Evolutionary conservation across 1,140 invertebrate species (phyloP), one percentile per base, ranked within the genome.

Genomic region (Gonatopus flavifemur): DNA sequence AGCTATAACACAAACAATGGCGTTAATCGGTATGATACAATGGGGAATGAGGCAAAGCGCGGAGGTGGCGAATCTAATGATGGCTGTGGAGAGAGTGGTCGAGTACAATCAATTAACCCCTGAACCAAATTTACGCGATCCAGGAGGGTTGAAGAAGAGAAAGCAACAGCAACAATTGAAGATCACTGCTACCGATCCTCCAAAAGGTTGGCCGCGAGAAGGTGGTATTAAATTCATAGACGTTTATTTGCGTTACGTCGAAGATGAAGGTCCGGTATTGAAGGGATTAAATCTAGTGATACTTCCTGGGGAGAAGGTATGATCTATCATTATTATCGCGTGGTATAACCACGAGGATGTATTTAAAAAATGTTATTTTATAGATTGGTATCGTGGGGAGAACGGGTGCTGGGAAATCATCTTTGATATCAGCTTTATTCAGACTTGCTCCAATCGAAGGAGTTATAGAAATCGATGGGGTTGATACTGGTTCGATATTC

Each of bases 371-470:
- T 28, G 6, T 38, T 39, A 8, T 53, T 19, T 28, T 16, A 8
- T 13, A 89, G 81, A 82, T 93, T 43, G 88, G 91, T 2, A 88
- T 94, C 48, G 91, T 93, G 13, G 93, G 93, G 3, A 80, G 90
- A 65, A 93, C 90, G 8, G 94, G 94, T 1, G 93, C 94, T 28
- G 94, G 94, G 12, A 97, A 97, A 72, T 93, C 91, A 0, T 95
- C 93, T 0, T 75, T 96, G 3, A 90, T 94, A 43, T 79, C 87
- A 20, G 87, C 90, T 1, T 68, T 96, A 1, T 95, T 96, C 64
- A 81, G 92, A 40, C 63, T 96, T 46, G 76, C 79, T 0, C 80
- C 84, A 59, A 70, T 79, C 0, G 72, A 82, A 32, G 87, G 86
- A 5, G 18, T 55, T 0, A 81, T 92, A 37, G 61, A 77, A 4